phyloP scores from a whole-genome alignment of 2,113 vertebrate species.

The Phoenicopterus ruber region DNA sequence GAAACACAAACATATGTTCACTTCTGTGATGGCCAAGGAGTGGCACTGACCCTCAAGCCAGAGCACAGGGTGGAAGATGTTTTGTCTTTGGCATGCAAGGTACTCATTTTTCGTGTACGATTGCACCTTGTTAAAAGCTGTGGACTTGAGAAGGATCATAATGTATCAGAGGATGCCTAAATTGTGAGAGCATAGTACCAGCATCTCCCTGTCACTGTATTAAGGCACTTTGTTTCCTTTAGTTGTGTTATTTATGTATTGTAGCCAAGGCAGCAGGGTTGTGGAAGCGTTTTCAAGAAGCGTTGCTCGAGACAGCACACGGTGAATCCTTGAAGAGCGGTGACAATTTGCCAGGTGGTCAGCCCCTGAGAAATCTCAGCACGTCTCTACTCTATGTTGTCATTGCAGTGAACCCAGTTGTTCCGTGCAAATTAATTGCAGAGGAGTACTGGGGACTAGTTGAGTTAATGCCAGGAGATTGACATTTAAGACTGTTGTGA shows the following conservation, averaged over 20 bases:
- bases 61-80: slow-evolving; percentile 85
- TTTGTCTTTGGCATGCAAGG: slow-evolving; percentile 88
- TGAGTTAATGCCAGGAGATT: not conserved
- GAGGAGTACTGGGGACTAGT: not conserved
- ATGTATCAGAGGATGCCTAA: not conserved
- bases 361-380: not conserved
- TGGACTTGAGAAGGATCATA: not conserved
- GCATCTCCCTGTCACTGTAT: not conserved
- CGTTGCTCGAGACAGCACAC: rapidly evolving
- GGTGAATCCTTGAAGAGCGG: not conserved
- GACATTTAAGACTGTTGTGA: not conserved
- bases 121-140: not conserved
- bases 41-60: slow-evolving; percentile 78
- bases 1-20: slow-evolving; percentile 76
- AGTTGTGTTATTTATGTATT: not conserved
- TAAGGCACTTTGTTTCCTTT: not conserved
- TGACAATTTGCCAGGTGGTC: not conserved
- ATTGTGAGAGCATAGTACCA: not conserved
- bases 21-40: slow-evolving; percentile 81
- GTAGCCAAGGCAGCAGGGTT: not conserved
- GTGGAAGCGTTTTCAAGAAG: not conserved
- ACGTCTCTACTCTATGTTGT: rapidly evolving
- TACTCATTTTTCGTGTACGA: slow-evolving; percentile 19
- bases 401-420: not conserved
- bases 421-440: not conserved